phyloP scores from a whole-genome alignment of 2,888 invertebrate species.

The Xestia rhomboidea region DNA sequence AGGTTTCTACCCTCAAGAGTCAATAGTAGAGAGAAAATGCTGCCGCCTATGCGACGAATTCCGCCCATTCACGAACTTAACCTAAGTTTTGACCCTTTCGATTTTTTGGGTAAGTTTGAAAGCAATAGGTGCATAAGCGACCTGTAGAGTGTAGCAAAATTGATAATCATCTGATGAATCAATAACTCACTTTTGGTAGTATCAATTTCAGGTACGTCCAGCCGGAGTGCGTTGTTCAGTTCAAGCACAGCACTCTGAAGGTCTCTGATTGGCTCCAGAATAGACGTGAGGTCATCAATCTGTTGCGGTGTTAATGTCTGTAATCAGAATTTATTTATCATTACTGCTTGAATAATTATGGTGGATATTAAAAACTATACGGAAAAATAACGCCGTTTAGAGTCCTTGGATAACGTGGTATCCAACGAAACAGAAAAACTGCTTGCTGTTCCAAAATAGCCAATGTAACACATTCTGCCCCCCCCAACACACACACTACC shows the following conservation, averaged over 20 bases:
- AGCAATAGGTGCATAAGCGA: no score
- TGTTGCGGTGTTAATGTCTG: constrained; percentile 90
- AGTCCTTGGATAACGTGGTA: not conserved
- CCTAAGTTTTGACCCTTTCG: no score
- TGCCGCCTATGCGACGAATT: no score
- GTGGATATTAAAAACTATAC: constrained; percentile 42
- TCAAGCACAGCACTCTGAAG: constrained; percentile 87
- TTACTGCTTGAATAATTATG: not conserved
- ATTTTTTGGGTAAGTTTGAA: no score
- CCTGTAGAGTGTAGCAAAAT: no score
- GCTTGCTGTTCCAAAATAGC: no score
- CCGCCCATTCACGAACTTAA: no score
- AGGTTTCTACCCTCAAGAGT: no score
- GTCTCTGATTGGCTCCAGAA: constrained; percentile 91
- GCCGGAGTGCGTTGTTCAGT: constrained; percentile 85
- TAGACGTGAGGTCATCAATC: constrained; percentile 92
- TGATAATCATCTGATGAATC: not conserved
- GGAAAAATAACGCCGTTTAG: not conserved
- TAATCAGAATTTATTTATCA: constrained; percentile 35
- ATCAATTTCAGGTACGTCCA: constrained; percentile 87
- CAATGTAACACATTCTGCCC: no score
- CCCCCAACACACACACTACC: no score
- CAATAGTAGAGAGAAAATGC: no score
- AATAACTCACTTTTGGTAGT: constrained; percentile 76
- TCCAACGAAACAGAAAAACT: not conserved